These are phyloP conservation scores for Sylvilagus floridanus DNA, from an alignment of 2,797 vertebrate species.

Conservation along the genomic window DNA sequence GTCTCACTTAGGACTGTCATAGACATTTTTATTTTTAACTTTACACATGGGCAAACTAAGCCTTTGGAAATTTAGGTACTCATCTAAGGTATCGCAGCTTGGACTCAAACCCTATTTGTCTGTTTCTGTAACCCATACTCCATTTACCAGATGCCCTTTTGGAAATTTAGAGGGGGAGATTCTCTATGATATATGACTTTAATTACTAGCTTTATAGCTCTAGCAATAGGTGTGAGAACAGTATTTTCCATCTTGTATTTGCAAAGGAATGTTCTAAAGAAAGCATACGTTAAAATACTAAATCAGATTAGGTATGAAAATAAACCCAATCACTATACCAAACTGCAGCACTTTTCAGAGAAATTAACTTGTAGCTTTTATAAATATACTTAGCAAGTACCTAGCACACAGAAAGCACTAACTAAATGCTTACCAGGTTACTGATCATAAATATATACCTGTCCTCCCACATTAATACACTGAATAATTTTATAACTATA, in stretches of 20 bases:
- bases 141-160: not conserved
- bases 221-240: not conserved
- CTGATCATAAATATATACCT: not conserved
- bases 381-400: not conserved
- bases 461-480: not conserved
- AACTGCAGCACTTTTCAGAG: not conserved
- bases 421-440: not conserved
- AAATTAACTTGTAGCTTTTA: not conserved
- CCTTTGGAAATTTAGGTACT: not conserved
- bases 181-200: not conserved
- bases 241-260: not conserved
- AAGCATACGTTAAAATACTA: not conserved
- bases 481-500: not conserved
- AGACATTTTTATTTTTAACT: constrained; percentile 21
- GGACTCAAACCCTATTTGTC: not conserved
- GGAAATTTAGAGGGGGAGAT: not conserved
- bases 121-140: not conserved
- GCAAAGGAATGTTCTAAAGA: constrained; percentile 26
- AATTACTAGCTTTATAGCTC: not conserved
- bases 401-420: not conserved
- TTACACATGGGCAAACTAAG: not conserved
- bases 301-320: not conserved
- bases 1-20: not conserved
- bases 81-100: not conserved
- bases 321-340: not conserved